Evolutionary conservation across 2,113 vertebrate species (phyloP).

Genomic region (Tragulus kanchil): DNA sequence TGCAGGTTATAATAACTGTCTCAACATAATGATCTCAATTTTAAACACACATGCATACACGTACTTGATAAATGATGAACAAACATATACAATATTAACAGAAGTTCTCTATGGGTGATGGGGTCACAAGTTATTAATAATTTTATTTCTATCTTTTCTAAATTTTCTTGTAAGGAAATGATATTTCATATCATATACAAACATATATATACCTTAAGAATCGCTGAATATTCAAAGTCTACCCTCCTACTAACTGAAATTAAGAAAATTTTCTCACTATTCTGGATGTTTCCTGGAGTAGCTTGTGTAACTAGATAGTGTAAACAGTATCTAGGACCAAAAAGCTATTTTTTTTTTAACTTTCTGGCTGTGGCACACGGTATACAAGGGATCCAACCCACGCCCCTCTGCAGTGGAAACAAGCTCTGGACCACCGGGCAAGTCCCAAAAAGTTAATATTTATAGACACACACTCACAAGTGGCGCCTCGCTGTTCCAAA

Average conservation of each 20-base stretch:
- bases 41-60: background rate
- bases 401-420: background rate
- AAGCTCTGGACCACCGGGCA: background rate
- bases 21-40: background rate
- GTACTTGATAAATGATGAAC: slow-evolving; percentile 18
- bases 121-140: background rate
- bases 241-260: background rate
- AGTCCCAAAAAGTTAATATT: background rate
- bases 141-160: background rate
- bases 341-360: background rate
- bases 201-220: slow-evolving; percentile 5
- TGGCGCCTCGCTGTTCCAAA: background rate
- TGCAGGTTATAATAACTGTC: background rate
- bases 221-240: background rate
- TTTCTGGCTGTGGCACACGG: background rate
- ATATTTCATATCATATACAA: background rate
- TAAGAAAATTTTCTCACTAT: background rate
- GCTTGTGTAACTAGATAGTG: background rate
- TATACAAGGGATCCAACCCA: background rate
- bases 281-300: background rate
- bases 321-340: background rate
- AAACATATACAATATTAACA: background rate
- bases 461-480: background rate
- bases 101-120: background rate
- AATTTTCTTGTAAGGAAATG: slow-evolving; percentile 16